Percentiles rank a stretch among this genome's conserved stretches.
These are phyloP conservation scores for Pitangus sulphuratus DNA, from an alignment of 2,797 vertebrate species.

Conservation along the genomic window DNA sequence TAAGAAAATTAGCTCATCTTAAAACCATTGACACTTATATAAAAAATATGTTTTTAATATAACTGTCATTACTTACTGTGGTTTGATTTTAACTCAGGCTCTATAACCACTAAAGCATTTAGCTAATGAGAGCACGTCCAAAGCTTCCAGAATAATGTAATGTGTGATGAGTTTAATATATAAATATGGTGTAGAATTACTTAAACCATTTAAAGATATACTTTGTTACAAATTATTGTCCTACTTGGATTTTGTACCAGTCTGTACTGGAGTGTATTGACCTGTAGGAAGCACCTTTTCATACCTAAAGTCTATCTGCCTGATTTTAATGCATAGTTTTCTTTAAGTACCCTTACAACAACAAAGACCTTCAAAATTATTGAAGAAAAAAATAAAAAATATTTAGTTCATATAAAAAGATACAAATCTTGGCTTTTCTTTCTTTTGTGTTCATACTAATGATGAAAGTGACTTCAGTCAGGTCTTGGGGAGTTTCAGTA, in stretches of 20 bases:
- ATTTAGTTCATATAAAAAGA: neutral
- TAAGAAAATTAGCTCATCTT: constrained; percentile 10
- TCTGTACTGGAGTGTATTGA: neutral
- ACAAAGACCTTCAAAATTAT: neutral
- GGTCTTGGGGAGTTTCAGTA: neutral
- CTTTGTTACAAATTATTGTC: neutral
- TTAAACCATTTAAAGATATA: neutral
- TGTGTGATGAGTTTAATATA: neutral
- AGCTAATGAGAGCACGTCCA: neutral
- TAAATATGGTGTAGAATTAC: neutral
- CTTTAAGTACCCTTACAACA: neutral
- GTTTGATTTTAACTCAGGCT: constrained; percentile 24
- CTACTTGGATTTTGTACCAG: neutral
- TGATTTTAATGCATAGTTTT: neutral
- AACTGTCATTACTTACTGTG: neutral
- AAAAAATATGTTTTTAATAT: neutral
- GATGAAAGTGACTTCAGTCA: neutral
- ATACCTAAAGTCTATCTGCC: neutral
- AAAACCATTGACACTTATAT: neutral
- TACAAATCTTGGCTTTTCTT: neutral
- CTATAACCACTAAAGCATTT: neutral
- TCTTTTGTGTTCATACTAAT: neutral
- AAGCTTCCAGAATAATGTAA: neutral
- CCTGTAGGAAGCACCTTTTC: neutral
- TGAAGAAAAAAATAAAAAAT: neutral